Base-by-base conservation (phyloP, 2,797 vertebrate genomes). In the Odontamblyopus rebecca region DNA sequence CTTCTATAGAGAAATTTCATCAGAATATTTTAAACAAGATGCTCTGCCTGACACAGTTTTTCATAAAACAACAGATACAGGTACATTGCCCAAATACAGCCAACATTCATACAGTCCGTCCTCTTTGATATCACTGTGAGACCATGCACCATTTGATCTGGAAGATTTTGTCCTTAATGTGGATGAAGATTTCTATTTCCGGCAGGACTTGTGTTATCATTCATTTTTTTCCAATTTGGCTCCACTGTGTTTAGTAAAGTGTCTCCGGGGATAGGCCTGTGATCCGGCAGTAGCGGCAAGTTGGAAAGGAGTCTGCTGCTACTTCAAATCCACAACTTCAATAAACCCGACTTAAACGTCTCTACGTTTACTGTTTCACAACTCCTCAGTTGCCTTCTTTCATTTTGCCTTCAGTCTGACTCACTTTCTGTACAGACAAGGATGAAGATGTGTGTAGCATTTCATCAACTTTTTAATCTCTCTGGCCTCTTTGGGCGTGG, bases 251-350 rank as follows among this genome's bases (percentile, higher is more conserved):
- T 78, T 78, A 79, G 77, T 83, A 87, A 87, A 81, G 80, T 73
- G 75, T 88, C 88, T 69, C 83, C 19, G 0, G 77, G 77, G 89
- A 90, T 80, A 78, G 74, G 81, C 59, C 65, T 86, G 79, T 91
- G 87, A 92, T 89, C 84, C n/a, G 18, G 78, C 69, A n/a, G 71
- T 69, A 9, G 84, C 76, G 76, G 79, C 77, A 75, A 78, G 86
- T 87, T 88, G 78, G 86, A 87, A 88, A 76, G 78, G 67, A 86
- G 81, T 76, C 74, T 73, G 72, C 82, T 70, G 70, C 75, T 29
- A 63, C 71, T 77, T 85, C 82, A 82, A 88, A 90, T 88, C 89
- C 80, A 67, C 76, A 66, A 19, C 83, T 85, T 90, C 89, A 88
- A 86, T 88, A 89, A 86, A 85, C 51, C 71, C 86, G 72, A 77